A percentile compares a stretch with the other conserved stretches of the same genome.
Conservation (phyloP, 2,797 vertebrate species). For the Catostomus latipinnis region DNA sequence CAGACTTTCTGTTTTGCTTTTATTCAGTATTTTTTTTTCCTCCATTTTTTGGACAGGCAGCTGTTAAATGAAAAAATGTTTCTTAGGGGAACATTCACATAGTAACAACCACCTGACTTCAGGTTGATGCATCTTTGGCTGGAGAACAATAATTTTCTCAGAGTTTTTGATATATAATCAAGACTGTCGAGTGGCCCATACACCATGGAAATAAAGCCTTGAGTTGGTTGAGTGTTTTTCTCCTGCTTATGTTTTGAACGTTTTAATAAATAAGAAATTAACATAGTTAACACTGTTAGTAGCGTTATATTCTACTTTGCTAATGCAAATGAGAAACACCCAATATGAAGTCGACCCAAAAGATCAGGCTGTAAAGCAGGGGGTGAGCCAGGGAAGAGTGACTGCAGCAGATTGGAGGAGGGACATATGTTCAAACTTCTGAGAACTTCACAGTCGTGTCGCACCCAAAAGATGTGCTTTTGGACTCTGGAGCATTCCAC, state of each 20-base stretch:
- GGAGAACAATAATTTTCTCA: constrained; percentile 63
- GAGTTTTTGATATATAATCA: constrained; percentile 57
- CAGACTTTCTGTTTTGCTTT: too few species aligned
- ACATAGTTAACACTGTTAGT: background rate
- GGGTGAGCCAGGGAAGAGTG: background rate
- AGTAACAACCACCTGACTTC: constrained; percentile 52
- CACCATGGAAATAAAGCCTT: constrained; percentile 51
- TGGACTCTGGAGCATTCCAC: constrained; percentile 45
- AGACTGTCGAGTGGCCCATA: constrained; percentile 49
- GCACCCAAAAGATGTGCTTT: constrained; percentile 53
- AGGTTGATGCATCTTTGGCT: constrained; percentile 44
- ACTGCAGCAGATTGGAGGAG: constrained; percentile 1
- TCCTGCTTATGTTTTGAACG: background rate
- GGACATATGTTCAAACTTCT: constrained; percentile 61
- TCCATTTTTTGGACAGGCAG: background rate
- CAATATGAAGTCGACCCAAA: constrained; percentile 46
- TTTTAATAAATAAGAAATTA: background rate
- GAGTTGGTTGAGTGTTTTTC: constrained; percentile 55
- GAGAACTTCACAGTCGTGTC: constrained; percentile 47
- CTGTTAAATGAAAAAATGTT: constrained; percentile 31
- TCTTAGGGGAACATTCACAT: constrained; percentile 53
- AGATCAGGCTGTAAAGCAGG: constrained; percentile 13
- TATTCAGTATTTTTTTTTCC: too few species aligned
- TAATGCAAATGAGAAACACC: too few species aligned
- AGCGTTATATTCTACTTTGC: background rate